A percentile compares a stretch with the other conserved stretches of the same genome.
These are phyloP conservation scores for Protodeltote pygarga DNA, from an alignment of 2,888 invertebrate species.

Conservation along the genomic window DNA sequence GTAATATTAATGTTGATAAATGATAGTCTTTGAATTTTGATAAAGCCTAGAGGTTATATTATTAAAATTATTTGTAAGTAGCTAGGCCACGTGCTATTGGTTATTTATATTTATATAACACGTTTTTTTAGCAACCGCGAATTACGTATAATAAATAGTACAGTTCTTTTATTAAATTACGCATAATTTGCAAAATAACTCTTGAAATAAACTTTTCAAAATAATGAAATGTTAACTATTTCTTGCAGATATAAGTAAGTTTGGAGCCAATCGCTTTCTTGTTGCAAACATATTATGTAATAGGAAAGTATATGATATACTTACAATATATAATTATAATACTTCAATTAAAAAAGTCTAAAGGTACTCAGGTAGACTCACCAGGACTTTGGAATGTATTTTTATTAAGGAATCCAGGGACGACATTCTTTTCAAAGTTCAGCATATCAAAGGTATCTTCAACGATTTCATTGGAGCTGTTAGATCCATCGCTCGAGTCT, in stretches of 20 bases:
- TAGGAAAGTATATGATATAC: no score
- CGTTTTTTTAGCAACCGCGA: no score
- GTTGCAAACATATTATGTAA: no score
- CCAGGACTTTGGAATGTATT: conserved; percentile 78
- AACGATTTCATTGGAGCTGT: conserved; percentile 60
- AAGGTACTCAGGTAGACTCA: conserved; percentile 32
- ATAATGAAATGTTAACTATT: no score
- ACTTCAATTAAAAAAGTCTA: neutral
- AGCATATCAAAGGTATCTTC: conserved; percentile 74
- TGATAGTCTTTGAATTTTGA: conserved; percentile 27
- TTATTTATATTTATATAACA: conserved; percentile 23
- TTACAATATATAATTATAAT: no score
- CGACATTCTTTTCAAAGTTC: conserved; percentile 79
- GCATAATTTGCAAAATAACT: no score
- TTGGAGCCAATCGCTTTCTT: no score
- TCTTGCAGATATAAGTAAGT: no score
- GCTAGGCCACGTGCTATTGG: conserved; percentile 16
- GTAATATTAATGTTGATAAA: no score
- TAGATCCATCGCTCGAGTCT: conserved; percentile 65
- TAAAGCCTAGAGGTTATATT: conserved; percentile 20
- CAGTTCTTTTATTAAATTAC: no score
- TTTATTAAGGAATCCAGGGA: conserved; percentile 79
- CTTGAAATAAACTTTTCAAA: no score
- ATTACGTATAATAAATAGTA: no score
- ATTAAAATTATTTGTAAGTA: conserved; percentile 6